These are phyloP conservation scores for Agonopterix heracliana DNA, from an alignment of 2,888 invertebrate genomes.

Conservation along the genomic window DNA sequence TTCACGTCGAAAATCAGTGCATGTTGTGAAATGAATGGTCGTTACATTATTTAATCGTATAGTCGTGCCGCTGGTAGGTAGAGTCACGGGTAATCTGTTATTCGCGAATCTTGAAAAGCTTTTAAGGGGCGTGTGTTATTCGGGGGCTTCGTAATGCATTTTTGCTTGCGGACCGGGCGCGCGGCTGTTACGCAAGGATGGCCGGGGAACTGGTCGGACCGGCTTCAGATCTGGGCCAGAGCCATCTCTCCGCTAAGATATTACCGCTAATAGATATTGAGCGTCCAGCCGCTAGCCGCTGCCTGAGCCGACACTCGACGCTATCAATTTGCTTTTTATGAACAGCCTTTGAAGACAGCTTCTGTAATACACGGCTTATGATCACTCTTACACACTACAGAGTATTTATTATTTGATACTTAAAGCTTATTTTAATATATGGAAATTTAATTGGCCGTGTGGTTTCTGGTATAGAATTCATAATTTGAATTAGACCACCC, in stretches of 20 bases:
- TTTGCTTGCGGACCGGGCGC: slow-evolving; percentile 45
- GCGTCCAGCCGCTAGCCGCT: slow-evolving; percentile 38
- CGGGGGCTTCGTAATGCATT: slow-evolving; percentile 63
- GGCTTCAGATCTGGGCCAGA: slow-evolving; percentile 70
- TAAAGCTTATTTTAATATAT: too few relatives aligned
- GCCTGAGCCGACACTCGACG: slow-evolving; percentile 21
- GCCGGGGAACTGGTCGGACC: slow-evolving; percentile 65
- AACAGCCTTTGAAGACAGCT: slow-evolving; percentile 9
- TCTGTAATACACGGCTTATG: slow-evolving; percentile 19
- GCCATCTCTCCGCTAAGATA: slow-evolving; percentile 66
- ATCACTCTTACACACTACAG: slow-evolving; percentile 4
- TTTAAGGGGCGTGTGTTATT: slow-evolving; percentile 62
- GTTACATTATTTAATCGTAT: slow-evolving; percentile 29
- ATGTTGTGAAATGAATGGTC: slow-evolving; percentile 43
- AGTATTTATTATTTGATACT: too few relatives aligned
- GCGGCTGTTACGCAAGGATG: slow-evolving; percentile 65
- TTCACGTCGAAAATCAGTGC: slow-evolving; percentile 59
- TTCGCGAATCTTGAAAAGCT: slow-evolving; percentile 58
- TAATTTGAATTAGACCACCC: too few relatives aligned
- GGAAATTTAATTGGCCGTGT: too few relatives aligned
- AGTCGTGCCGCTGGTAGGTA: slow-evolving; percentile 32
- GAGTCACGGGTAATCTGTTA: slow-evolving; percentile 46
- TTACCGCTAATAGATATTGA: slow-evolving; percentile 70
- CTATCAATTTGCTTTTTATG: slow-evolving; percentile 34
- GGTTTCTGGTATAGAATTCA: too few relatives aligned